These are phyloP conservation scores for Gastracanthus pulcherrimus DNA, from an alignment of 2,888 invertebrate species.

Conservation along the genomic window DNA sequence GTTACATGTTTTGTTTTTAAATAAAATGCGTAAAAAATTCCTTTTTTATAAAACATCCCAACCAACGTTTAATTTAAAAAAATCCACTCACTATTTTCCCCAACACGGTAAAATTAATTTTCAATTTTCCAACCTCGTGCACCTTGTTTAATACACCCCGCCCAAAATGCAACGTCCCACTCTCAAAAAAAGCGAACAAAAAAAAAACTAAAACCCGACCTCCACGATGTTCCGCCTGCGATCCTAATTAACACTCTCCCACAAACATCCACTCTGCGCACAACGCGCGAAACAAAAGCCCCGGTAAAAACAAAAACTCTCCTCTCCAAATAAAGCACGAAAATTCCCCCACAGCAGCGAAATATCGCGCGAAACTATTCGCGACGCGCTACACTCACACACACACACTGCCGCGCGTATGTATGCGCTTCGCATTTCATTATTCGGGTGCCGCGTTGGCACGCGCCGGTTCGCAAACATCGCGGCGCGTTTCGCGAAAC, in stretches of 20 bases:
- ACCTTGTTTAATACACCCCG: too few species aligned
- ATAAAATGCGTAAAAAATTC: too few species aligned
- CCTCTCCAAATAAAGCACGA: not conserved
- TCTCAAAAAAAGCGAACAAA: not conserved
- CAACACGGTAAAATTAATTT: not conserved
- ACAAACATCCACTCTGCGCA: not conserved
- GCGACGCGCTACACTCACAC: not conserved
- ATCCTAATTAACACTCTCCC: conserved; percentile 1
- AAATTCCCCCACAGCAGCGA: not conserved
- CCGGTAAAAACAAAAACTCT: not conserved
- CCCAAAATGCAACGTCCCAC: not conserved
- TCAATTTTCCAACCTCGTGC: not conserved
- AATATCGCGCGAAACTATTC: conserved; percentile 29
- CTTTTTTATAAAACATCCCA: not conserved
- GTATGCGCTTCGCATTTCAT: conserved; percentile 42
- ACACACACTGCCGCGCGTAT: not conserved
- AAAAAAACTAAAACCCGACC: not conserved
- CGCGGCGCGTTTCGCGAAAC: conserved; percentile 21
- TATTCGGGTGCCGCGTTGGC: conserved; percentile 39
- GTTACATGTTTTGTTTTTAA: too few species aligned
- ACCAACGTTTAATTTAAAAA: not conserved
- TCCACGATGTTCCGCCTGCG: not conserved
- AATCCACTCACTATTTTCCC: not conserved
- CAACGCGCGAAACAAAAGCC: not conserved
- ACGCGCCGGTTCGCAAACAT: conserved; percentile 39